Percentiles rank a stretch among this genome's conserved stretches.
phyloP scores from a whole-genome alignment of 2,888 invertebrate species.

The Mimas tiliae region DNA sequence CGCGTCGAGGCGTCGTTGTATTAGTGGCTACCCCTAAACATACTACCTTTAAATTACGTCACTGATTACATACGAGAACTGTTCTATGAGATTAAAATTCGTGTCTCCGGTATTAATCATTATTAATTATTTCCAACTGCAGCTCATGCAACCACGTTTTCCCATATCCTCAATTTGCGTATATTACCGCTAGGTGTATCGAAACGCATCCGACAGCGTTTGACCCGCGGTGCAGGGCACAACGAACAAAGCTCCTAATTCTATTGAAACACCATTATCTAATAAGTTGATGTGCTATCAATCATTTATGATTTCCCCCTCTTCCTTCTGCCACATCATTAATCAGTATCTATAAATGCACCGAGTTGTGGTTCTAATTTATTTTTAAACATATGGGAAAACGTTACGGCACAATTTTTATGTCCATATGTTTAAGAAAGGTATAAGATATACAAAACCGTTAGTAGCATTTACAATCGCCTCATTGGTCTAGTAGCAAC shows the following conservation, averaged over 20 bases:
- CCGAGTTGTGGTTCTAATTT: slow-evolving; percentile 75
- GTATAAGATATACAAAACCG: too few relatives aligned
- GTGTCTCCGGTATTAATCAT: not conserved
- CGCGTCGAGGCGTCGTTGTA: too few relatives aligned
- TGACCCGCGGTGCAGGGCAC: slow-evolving; percentile 59
- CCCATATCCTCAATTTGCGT: slow-evolving; percentile 13
- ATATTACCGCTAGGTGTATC: slow-evolving; percentile 13
- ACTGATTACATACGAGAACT: too few relatives aligned
- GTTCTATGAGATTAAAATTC: not conserved
- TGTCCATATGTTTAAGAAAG: slow-evolving; percentile 26
- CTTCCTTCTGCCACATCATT: slow-evolving; percentile 77
- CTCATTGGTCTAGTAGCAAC: too few relatives aligned
- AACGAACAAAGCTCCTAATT: slow-evolving; percentile 81
- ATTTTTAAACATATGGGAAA: slow-evolving; percentile 19
- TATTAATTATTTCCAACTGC: not conserved
- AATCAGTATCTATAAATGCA: slow-evolving; percentile 81
- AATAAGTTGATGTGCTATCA: slow-evolving; percentile 75
- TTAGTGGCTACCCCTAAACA: too few relatives aligned
- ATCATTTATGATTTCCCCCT: slow-evolving; percentile 67
- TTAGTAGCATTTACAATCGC: too few relatives aligned
- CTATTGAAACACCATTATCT: slow-evolving; percentile 83
- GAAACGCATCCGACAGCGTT: slow-evolving; percentile 12
- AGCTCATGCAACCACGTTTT: not conserved
- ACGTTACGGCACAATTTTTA: slow-evolving; percentile 44
- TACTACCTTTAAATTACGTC: too few relatives aligned